A percentile compares a stretch with the other conserved stretches of the same genome.
These are phyloP conservation scores for Aplidium turbinatum DNA, from an alignment of 23 tunicate species.

Conservation along the genomic window DNA sequence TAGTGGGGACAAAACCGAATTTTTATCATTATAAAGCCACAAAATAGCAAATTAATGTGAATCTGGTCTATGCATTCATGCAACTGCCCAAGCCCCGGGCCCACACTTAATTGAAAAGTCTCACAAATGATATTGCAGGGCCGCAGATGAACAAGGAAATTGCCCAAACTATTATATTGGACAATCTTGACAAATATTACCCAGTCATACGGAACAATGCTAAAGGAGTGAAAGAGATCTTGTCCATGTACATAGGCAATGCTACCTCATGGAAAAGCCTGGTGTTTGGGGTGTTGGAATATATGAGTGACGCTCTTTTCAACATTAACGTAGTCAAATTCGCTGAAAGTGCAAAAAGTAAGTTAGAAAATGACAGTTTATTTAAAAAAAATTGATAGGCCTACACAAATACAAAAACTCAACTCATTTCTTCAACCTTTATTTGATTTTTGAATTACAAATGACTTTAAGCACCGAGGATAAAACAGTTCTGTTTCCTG, in stretches of 20 bases:
- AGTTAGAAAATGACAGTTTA: neutral
- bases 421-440: too few species aligned
- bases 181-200: neutral
- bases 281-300: conserved; percentile 25
- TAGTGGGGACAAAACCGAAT: neutral
- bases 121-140: neutral
- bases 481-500: too few species aligned
- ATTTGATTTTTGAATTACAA: too few species aligned
- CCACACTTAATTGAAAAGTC: too few species aligned
- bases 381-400: too few species aligned
- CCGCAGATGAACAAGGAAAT: neutral
- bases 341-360: conserved; percentile 18
- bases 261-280: neutral
- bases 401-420: too few species aligned
- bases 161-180: neutral
- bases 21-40: too few species aligned
- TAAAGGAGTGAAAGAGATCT: neutral
- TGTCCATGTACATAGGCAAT: neutral
- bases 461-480: too few species aligned
- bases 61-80: too few species aligned
- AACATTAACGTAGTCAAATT: neutral
- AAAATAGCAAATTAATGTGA: too few species aligned
- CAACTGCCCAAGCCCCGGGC: too few species aligned
- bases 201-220: neutral
- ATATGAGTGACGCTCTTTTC: conserved; percentile 51